Base-by-base conservation (phyloP, 1,140 invertebrate species). In the Zaprionus taronus region DNA sequence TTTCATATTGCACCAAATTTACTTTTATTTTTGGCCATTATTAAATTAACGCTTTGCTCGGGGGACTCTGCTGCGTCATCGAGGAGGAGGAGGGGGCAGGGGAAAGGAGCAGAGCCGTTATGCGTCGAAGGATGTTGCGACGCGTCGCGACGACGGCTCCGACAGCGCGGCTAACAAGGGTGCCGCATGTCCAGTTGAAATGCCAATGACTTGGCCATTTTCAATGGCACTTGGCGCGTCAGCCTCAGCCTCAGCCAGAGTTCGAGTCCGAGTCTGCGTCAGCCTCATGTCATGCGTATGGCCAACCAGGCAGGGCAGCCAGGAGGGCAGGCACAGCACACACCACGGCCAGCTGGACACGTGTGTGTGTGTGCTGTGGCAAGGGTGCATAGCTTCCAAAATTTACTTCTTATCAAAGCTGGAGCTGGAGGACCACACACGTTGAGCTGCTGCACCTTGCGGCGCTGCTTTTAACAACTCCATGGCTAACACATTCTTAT, bases 111-210 rank as follows among this genome's bases (percentile, higher is more conserved):
- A 11, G 20, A 12, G 67, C 85, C 85, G 85, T 90, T 90, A 90
- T 90, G 85, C 86, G 85, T 91, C 85, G 85, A 87, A 87, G 85
- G 86, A 90, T 91, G 79, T 90, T 81, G 41, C 65, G 28, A 36
- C 24, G 80, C 78, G 76, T 75, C 71, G 78, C 78, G 66, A 83
- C 78, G 76, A 83, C 71, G 73, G 76, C 83, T 77, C 66, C 51
- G 83, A 75, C 73, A 76, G 73, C 73, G 73, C 73, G 73, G 70
- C 81, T 89, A 87, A 89, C 83, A 89, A 87, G 83, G 83, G 84
- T 87, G 83, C 83, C 83, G 77, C 84, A 87, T 90, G 85, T 90
- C 86, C 86, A 90, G 85, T 90, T 90, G 84, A 90, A 90, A 90
- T 85, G 85, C 82, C 79, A 82, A 90, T 90, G 85, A 90, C 85